A percentile compares a stretch with the other conserved stretches of the same genome.
phyloP scores from a whole-genome alignment of 2,888 invertebrate genomes.

The Cephus pulcher region DNA sequence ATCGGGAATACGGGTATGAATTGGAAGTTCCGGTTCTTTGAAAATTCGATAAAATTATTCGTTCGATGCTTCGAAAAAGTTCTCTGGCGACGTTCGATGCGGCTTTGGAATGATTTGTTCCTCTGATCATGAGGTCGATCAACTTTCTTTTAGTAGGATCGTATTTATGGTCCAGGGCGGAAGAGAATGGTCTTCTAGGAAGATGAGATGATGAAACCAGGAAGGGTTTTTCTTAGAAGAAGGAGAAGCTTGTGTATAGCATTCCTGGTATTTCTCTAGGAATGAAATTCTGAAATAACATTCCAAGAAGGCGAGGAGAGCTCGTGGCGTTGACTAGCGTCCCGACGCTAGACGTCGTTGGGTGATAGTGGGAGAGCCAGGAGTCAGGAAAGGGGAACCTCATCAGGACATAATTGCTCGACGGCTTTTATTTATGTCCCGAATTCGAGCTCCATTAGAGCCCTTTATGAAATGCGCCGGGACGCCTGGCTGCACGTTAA shows the following conservation, averaged over 20 bases:
- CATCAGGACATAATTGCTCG: constrained; percentile 18
- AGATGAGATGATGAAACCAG: background rate
- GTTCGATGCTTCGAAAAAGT: background rate
- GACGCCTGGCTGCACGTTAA: background rate
- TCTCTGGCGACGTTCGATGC: no score
- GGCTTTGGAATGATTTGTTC: background rate
- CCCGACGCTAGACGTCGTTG: background rate
- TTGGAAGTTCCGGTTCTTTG: background rate
- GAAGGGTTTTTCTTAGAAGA: background rate
- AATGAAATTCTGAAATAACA: constrained; percentile 18
- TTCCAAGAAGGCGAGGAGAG: constrained; percentile 14
- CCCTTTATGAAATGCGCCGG: constrained; percentile 10
- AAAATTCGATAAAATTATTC: background rate
- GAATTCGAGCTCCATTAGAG: constrained; percentile 12
- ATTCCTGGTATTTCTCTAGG: constrained; percentile 15
- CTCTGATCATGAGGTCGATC: background rate
- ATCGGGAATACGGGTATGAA: background rate
- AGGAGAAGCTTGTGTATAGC: constrained; percentile 4
- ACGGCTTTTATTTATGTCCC: constrained; percentile 16
- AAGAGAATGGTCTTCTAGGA: background rate
- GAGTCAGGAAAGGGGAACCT: constrained; percentile 9
- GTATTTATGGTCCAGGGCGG: background rate
- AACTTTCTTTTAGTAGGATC: background rate
- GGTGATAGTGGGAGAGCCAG: background rate
- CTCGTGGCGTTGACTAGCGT: constrained; percentile 4